phyloP scores from a whole-genome alignment of 2,888 invertebrate genomes.

The Slavum lentiscoides region DNA sequence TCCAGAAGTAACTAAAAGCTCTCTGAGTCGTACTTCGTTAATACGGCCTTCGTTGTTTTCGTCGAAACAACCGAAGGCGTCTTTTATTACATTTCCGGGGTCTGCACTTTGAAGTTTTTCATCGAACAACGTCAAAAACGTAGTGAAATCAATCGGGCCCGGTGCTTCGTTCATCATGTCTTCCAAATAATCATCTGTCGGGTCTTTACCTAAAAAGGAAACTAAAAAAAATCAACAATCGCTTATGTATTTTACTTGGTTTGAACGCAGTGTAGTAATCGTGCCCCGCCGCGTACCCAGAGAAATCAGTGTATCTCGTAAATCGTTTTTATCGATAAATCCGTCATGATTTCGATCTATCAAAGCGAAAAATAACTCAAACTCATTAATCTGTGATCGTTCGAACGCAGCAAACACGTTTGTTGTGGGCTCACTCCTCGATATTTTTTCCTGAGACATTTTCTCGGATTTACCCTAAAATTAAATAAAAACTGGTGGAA shows the following conservation, averaged over 20 bases:
- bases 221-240: conserved; percentile 38
- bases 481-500: not conserved
- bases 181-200: conserved; percentile 93
- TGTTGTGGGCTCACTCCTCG: conserved; percentile 83
- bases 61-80: conserved; percentile 99
- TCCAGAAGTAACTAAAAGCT: conserved; percentile 95
- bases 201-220: conserved; percentile 78
- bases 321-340: conserved; percentile 97
- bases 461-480: conserved; percentile 50
- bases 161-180: conserved; percentile 99
- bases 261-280: not conserved
- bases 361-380: conserved; percentile 99
- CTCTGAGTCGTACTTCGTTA: conserved; percentile 90
- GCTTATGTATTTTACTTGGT: not conserved
- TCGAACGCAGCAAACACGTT: conserved; percentile 99
- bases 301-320: conserved; percentile 98
- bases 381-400: conserved; percentile 99
- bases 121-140: conserved; percentile 98
- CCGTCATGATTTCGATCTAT: conserved; percentile 99
- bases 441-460: conserved; percentile 96
- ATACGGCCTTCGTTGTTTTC: conserved; percentile 93
- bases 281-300: conserved; percentile 70
- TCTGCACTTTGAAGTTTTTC: conserved; percentile 98
- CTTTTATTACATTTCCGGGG: conserved; percentile 98
- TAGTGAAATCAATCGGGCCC: conserved; percentile 98